These are phyloP conservation scores for Brachyhypopomus occidentalis DNA, from an alignment of 2,113 vertebrate species.

Conservation along the genomic window DNA sequence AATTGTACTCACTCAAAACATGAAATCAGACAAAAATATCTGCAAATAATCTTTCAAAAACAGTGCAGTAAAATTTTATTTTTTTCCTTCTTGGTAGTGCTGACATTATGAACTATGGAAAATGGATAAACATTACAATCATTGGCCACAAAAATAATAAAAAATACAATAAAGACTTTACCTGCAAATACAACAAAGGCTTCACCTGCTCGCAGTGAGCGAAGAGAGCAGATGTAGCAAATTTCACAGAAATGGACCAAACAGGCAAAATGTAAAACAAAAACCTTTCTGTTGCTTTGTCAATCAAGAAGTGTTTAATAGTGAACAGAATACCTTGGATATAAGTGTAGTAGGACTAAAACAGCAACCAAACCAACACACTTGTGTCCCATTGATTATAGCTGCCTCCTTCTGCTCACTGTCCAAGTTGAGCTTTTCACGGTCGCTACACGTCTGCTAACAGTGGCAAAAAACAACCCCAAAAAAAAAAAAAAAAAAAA, in stretches of 20 bases:
- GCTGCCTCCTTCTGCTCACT: slow-evolving; percentile 1
- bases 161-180: slow-evolving; percentile 51
- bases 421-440: not conserved
- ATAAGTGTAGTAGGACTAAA: not conserved
- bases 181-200: slow-evolving; percentile 16
- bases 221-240: slow-evolving; percentile 44
- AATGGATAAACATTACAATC: slow-evolving; percentile 83
- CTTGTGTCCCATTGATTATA: slow-evolving; percentile 1
- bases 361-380: not conserved
- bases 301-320: not conserved
- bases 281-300: not conserved
- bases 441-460: slow-evolving; percentile 19
- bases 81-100: slow-evolving; percentile 83
- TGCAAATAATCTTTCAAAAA: slow-evolving; percentile 55
- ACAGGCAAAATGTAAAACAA: slow-evolving; percentile 36
- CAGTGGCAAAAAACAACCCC: not conserved
- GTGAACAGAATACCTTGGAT: slow-evolving; percentile 14
- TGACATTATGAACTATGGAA: slow-evolving; percentile 78
- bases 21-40: not conserved
- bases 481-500: too few relatives aligned
- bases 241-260: not conserved
- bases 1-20: not conserved
- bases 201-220: slow-evolving; percentile 48
- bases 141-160: slow-evolving; percentile 72
- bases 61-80: slow-evolving; percentile 83